A percentile compares a stretch with the other conserved stretches of the same genome.
Conservation (phyloP, 2,888 invertebrate species). For the Troides helena region DNA sequence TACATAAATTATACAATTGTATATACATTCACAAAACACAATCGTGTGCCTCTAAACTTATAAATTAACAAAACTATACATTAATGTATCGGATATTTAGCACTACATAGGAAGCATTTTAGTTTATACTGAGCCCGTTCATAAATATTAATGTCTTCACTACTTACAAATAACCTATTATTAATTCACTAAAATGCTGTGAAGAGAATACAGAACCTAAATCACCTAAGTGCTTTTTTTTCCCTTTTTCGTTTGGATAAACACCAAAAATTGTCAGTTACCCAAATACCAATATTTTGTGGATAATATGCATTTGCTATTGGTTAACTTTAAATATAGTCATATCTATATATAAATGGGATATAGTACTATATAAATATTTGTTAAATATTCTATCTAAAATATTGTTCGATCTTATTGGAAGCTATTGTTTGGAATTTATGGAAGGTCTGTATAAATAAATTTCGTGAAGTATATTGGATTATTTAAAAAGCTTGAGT, state of each 20-base stretch:
- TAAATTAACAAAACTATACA: conserved; percentile 29
- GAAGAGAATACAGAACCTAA: not conserved
- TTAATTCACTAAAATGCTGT: conserved; percentile 5
- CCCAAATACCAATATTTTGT: not conserved
- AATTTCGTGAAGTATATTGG: not conserved
- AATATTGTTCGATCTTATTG: conserved; percentile 10
- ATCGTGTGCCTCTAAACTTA: conserved; percentile 39
- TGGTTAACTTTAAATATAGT: conserved; percentile 18
- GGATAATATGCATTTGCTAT: conserved; percentile 1
- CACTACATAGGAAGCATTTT: conserved; percentile 60
- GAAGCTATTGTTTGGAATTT: conserved; percentile 16
- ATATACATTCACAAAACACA: conserved; percentile 62
- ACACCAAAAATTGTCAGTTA: no score
- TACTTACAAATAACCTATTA: conserved; percentile 10
- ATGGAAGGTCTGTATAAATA: conserved; percentile 16
- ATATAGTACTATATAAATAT: not conserved
- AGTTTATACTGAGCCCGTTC: conserved; percentile 39
- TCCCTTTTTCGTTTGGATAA: no score
- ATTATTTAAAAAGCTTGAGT: not conserved
- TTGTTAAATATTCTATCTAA: conserved; percentile 15
- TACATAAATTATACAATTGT: conserved; percentile 32
- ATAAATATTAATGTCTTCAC: conserved; percentile 21
- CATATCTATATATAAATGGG: not conserved
- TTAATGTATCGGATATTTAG: conserved; percentile 44
- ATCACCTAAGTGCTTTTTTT: no score